Evolutionary conservation across 2,888 invertebrate genomes (phyloP).

Genomic region (Brachyptera putata): DNA sequence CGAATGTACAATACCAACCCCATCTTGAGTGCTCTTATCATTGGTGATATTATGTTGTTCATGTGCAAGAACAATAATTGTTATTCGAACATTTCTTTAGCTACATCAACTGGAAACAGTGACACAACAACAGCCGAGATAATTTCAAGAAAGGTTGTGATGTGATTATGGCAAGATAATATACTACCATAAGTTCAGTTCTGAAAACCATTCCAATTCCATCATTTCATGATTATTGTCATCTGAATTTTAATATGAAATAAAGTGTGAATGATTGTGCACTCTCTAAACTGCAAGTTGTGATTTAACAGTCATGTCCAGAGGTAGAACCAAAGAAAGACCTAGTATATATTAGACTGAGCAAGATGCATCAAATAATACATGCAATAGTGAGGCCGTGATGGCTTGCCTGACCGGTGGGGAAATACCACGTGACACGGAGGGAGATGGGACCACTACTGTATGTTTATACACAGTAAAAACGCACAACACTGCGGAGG

Average conservation of each 20-base stretch:
- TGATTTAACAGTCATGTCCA: constrained; percentile 1
- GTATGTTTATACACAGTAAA: no score
- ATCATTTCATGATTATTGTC: constrained; percentile 23
- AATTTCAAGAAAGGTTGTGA: constrained; percentile 27
- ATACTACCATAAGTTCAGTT: constrained; percentile 7
- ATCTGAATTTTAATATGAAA: constrained; percentile 23
- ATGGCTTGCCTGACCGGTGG: no score
- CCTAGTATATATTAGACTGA: no score
- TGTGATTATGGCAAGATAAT: neutral
- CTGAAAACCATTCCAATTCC: constrained; percentile 25
- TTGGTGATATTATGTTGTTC: constrained; percentile 18
- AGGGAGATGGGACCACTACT: no score
- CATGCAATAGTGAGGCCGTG: no score
- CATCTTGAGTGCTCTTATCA: constrained; percentile 27
- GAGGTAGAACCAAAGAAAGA: no score
- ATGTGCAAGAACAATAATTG: constrained; percentile 20
- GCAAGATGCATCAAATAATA: no score
- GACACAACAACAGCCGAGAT: constrained; percentile 5
- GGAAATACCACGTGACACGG: no score
- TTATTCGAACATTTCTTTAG: neutral
- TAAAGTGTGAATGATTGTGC: constrained; percentile 26
- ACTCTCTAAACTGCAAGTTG: constrained; percentile 23
- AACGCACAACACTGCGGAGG: no score
- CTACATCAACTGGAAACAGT: constrained; percentile 10
- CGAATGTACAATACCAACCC: no score